Base-by-base conservation (phyloP, 2,888 invertebrate species). In the Imbricaverruca yamaguchii region DNA sequence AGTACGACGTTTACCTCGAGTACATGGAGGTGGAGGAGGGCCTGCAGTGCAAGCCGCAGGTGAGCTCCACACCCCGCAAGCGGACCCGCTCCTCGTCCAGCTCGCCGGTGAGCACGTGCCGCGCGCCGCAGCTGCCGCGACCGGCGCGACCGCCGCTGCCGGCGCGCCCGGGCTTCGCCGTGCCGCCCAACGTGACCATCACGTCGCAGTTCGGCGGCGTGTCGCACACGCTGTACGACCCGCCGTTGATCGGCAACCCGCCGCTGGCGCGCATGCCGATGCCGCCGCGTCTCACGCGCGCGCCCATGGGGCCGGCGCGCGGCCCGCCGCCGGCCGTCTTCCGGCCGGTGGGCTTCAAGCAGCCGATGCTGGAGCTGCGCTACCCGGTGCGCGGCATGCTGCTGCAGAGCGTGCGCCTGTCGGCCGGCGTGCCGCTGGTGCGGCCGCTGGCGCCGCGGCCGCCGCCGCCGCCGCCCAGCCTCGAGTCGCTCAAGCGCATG, bases 1-100 rank as follows among this genome's bases (percentile, higher is more conserved):
- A 96, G 89, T 96, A 96, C 88, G 95, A 95, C 87, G 93, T 94
- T 88, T 95, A 94, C 87, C 90, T 83, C 13, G 65, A 81, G 21
- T 81, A 83, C 39, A 83, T 84, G 55, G 81, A 83, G 80, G 81
- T 84, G 57, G 82, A 84, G 67, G 84, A 84, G 56, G 79, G 79
- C 12, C 57, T 79, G 57, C 79, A 79, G 79, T 79, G 79, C 25
- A 79, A 79, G 59, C 57, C 79, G 15, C 56, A 79, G 23, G 56
- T 57, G 4, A 59, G 79, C 57, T 25, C 25, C 11, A 12, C 23
- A 6, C 2, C 12, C 15, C 23, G 59, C 23, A 57, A 23, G 23
- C 79, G 79, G 0, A 2, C 55, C 7, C 21, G 21, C 57, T 7
- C 78, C 12, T n/a, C 23, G 4, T 39, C 74, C 2, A 53, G 6